Evolutionary conservation across 2,113 vertebrate genomes (phyloP).

Genomic region (Capreolus pygargus): DNA sequence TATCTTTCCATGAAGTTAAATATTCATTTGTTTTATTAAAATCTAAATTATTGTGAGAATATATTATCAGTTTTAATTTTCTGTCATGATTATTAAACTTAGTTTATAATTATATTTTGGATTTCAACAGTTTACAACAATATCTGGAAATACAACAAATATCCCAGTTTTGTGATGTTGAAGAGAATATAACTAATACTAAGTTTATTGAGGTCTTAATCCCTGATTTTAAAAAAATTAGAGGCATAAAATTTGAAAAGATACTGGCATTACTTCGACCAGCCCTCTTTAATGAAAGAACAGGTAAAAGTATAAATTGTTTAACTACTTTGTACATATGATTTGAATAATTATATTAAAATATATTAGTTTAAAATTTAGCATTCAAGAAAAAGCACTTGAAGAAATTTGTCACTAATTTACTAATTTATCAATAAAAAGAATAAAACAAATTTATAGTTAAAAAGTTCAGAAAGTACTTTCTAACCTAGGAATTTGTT

Average conservation of each 20-base stretch:
- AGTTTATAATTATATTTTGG: constrained; percentile 17
- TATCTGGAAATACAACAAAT: constrained; percentile 45
- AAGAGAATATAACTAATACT: neutral
- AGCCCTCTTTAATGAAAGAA: constrained; percentile 14
- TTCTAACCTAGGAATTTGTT: neutral
- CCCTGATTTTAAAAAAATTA: constrained; percentile 55
- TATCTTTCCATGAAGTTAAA: neutral
- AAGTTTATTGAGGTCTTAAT: constrained; percentile 49
- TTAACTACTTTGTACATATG: neutral
- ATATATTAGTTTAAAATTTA: neutral
- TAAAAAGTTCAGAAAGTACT: neutral
- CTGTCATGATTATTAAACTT: neutral
- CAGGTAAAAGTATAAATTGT: constrained; percentile 34
- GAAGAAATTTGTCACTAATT: neutral
- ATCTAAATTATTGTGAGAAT: neutral
- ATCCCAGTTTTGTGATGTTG: constrained; percentile 55
- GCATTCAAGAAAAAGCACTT: neutral
- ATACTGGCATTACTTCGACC: constrained; percentile 62
- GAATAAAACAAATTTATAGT: neutral
- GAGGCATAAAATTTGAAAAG: constrained; percentile 35
- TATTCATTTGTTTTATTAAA: neutral
- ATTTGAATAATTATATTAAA: constrained; percentile 1
- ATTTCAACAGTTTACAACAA: constrained; percentile 57
- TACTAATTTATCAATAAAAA: neutral
- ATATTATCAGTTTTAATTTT: neutral